Percentiles rank a stretch among this genome's conserved stretches.
These are phyloP conservation scores for Leucoraja erinaceus DNA, from an alignment of 2,113 vertebrate genomes.

Conservation along the genomic window DNA sequence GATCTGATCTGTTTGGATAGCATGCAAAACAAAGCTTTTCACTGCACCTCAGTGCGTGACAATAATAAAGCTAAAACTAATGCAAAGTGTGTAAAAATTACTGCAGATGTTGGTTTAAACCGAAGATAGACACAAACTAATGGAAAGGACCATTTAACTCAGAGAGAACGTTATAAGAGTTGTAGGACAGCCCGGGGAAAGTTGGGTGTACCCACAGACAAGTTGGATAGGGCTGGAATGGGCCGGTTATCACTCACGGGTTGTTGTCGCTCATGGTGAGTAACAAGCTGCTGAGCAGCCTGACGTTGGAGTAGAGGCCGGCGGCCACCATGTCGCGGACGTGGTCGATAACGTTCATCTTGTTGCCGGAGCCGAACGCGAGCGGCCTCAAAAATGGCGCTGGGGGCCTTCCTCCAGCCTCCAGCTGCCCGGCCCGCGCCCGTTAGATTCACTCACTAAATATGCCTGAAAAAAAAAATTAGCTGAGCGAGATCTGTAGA, in stretches of 20 bases:
- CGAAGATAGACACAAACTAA: too few relatives aligned
- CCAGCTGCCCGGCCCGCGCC: neutral
- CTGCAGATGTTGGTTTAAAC: too few relatives aligned
- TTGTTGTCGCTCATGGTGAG: conserved; percentile 97
- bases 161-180: neutral
- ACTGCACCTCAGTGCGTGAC: too few relatives aligned
- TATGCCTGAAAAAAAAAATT: neutral
- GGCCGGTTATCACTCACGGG: conserved; percentile 71
- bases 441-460: neutral
- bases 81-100: too few relatives aligned
- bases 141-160: too few relatives aligned
- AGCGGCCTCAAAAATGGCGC: conserved; percentile 3
- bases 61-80: too few relatives aligned
- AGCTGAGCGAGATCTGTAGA: neutral
- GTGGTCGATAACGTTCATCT: conserved; percentile 86
- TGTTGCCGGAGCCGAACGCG: too few relatives aligned
- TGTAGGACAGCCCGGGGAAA: neutral
- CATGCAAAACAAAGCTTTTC: too few relatives aligned
- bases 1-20: too few relatives aligned
- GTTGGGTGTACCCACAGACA: neutral
- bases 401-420: neutral
- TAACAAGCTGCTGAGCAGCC: conserved; percentile 85
- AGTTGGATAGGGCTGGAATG: neutral
- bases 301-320: conserved; percentile 92
- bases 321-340: conserved; percentile 92